Evolutionary conservation across 2,113 vertebrate genomes (phyloP), one percentile per base, ranked within the genome.

Genomic region (Platichthys flesus): DNA sequence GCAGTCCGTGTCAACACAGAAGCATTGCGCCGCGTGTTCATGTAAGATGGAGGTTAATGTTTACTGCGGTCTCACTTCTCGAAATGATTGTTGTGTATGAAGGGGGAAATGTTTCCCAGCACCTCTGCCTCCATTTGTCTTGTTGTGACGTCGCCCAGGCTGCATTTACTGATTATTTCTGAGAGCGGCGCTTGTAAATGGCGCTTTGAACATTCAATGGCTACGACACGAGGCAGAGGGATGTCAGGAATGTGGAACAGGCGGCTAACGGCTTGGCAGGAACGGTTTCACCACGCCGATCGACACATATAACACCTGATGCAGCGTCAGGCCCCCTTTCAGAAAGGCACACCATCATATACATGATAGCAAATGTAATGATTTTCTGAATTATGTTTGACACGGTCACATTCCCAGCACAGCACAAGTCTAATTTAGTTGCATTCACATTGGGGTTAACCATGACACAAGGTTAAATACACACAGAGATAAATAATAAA

Each of bases 201-300:
- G 35, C 35, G 31, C 49, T 51, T 60, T 56, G 14, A 62, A 42
- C 40, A 28, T 20, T 42, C 6, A 21, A 0, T 26, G 6, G 18
- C 16, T 40, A 5, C 37, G 56, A 40, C 24, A 55, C 40, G 71
- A 57, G 28, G 31, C 57, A 71, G 72, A 60, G 54, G 60, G 62
- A 49, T 57, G 57, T 76, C 79, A 60, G 66, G 12, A 2, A 3
- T 66, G 28, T 54, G 20, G 45, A 52, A 13, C 52, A 58, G 40
- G 21, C 47, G 35, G 40, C 52, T 31, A 26, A 37, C 26, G 21
- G n/a, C 69, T 40, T 37, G 73, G 55, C 63, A 24, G 64, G 28
- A 40, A 16, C 26, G 35, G 21, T 21, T 57, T 42, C 40, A 12
- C 2, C 2, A 42, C 40, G n/a, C 21, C 42, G 28, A 58, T 58